Conservation (phyloP, 2,113 vertebrate genomes). For the Calidris pygmaea region DNA sequence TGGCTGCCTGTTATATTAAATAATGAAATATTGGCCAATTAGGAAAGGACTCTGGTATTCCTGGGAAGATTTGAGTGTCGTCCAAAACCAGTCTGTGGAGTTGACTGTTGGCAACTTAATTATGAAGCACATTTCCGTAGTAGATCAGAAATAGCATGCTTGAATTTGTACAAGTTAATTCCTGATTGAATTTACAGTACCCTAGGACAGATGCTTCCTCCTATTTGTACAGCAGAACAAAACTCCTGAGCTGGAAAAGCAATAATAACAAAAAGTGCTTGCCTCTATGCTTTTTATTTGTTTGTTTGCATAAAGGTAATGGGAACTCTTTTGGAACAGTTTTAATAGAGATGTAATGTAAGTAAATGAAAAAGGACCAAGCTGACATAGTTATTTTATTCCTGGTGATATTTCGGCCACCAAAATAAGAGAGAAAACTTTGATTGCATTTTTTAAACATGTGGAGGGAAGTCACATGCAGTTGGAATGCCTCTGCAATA, state of each 20-base stretch:
- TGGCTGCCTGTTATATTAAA: background rate
- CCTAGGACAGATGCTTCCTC: slow-evolving; percentile 7
- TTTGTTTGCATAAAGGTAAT: background rate
- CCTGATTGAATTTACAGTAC: background rate
- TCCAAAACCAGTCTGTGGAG: background rate
- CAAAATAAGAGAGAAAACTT: background rate
- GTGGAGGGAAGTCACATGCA: background rate
- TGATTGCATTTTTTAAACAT: background rate
- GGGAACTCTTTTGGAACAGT: background rate
- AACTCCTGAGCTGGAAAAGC: background rate
- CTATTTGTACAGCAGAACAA: background rate
- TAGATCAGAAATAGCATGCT: slow-evolving; percentile 10
- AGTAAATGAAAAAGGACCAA: background rate
- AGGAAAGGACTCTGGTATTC: background rate
- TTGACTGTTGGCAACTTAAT: background rate
- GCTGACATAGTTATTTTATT: background rate
- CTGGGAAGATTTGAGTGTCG: background rate
- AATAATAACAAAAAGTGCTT: background rate
- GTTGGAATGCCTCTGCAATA: background rate
- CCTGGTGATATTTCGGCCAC: background rate
- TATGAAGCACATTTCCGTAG: background rate
- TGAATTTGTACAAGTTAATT: slow-evolving; percentile 8
- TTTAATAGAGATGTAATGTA: background rate
- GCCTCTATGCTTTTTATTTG: background rate
- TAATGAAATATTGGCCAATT: background rate